Evolutionary conservation across 2,888 invertebrate genomes (phyloP).

Genomic region (Lycocerus yunnanus): DNA sequence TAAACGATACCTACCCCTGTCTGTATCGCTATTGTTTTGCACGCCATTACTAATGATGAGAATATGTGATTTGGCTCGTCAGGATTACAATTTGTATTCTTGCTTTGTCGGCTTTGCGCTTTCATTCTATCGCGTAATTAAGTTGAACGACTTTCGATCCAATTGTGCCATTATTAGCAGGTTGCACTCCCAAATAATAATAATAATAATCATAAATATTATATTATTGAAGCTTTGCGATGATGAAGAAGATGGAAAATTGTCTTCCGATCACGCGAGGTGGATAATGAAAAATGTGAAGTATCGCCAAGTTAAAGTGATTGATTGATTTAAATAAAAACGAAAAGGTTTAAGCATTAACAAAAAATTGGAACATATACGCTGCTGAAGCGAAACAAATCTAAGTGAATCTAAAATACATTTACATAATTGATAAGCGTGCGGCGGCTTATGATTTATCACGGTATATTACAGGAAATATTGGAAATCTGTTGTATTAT

Average conservation of each 20-base stretch:
- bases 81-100: neutral
- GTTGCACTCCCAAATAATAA: neutral
- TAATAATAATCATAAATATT: neutral
- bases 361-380: neutral
- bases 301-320: neutral
- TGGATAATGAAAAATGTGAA: neutral
- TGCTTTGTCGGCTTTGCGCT: neutral
- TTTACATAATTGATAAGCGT: constrained; percentile 25
- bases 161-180: neutral
- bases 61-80: neutral
- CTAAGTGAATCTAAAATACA: constrained; percentile 13
- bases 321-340: neutral
- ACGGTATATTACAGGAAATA: constrained; percentile 17
- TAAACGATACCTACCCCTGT: neutral
- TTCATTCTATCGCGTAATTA: neutral
- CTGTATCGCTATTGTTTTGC: neutral
- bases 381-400: constrained; percentile 7
- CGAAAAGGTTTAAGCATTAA: neutral
- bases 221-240: neutral
- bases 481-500: constrained; percentile 21
- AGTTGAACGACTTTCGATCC: neutral
- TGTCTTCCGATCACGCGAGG: neutral
- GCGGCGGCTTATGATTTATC: constrained; percentile 18
- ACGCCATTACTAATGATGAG: neutral
- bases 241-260: neutral